Evolutionary conservation across 2,113 vertebrate species (phyloP).

Genomic region (Microtus ochrogaster): DNA sequence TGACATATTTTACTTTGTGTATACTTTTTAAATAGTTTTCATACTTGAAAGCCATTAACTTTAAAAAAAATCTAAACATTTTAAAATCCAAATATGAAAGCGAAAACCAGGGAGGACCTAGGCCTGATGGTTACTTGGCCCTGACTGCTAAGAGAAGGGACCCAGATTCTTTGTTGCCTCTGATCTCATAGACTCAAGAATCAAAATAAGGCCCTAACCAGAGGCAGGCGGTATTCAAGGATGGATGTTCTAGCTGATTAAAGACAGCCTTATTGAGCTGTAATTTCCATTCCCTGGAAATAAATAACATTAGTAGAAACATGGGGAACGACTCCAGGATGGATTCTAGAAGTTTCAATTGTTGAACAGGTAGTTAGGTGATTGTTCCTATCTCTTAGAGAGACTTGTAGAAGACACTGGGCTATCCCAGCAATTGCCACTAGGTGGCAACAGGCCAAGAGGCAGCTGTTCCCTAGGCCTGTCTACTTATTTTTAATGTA

Average conservation of each 20-base stretch:
- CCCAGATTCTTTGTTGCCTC: neutral
- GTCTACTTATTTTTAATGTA: neutral
- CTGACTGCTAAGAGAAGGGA: neutral
- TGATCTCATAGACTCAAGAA: neutral
- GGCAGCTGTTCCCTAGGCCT: neutral
- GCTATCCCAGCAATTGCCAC: slow-evolving; percentile 82
- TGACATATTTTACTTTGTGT: neutral
- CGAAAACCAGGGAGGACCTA: neutral
- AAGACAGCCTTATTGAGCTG: neutral
- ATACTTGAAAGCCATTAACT: neutral
- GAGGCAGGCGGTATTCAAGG: neutral
- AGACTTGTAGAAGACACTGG: neutral
- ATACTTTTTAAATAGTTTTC: slow-evolving; percentile 4
- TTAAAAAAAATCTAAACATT: slow-evolving; percentile 4
- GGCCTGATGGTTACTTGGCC: neutral
- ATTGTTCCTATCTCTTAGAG: neutral
- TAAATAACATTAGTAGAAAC: neutral
- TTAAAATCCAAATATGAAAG: neutral
- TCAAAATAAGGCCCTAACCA: neutral
- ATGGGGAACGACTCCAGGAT: neutral
- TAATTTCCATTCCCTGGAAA: neutral
- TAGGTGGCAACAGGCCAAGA: slow-evolving; percentile 86
- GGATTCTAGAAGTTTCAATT: neutral
- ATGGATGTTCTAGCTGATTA: neutral
- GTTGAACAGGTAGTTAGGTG: neutral